Conservation (phyloP, 1,140 invertebrate genomes). For the Drosophila kanapiae region DNA sequence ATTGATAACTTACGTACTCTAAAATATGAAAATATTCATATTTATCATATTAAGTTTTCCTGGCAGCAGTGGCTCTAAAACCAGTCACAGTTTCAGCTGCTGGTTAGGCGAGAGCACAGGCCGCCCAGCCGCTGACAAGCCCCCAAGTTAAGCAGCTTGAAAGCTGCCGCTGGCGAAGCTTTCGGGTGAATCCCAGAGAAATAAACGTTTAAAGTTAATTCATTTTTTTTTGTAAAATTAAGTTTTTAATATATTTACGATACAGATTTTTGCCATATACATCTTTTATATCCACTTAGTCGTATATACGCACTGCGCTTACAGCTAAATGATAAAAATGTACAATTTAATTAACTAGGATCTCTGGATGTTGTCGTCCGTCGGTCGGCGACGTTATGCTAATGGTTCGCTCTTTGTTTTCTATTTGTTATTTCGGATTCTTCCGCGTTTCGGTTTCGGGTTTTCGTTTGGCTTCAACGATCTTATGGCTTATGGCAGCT, state of each 20-base stretch:
- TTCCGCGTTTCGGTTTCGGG: conserved; percentile 23
- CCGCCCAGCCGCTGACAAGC: conserved; percentile 37
- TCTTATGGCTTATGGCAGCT: conserved; percentile 47
- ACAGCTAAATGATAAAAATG: conserved; percentile 78
- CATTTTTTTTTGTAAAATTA: conserved; percentile 71
- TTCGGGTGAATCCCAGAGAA: neutral
- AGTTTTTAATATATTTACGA: conserved; percentile 81
- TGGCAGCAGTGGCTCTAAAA: neutral
- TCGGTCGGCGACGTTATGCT: conserved; percentile 29
- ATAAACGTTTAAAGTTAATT: neutral
- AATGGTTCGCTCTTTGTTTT: conserved; percentile 36
- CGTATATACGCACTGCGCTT: conserved; percentile 62
- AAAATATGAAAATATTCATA: too few species aligned
- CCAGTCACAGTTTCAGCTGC: conserved; percentile 1
- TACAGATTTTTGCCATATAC: conserved; percentile 76
- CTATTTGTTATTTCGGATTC: conserved; percentile 21
- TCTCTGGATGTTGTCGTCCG: conserved; percentile 54
- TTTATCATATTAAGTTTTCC: neutral
- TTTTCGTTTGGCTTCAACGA: conserved; percentile 48
- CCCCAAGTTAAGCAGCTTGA: conserved; percentile 11
- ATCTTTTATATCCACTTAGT: conserved; percentile 58
- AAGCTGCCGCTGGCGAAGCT: conserved; percentile 18
- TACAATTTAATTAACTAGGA: conserved; percentile 84
- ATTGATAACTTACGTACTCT: too few species aligned
- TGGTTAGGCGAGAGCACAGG: conserved; percentile 9